Evolutionary conservation across 2,888 invertebrate species (phyloP), one percentile per base, ranked within the genome.

Genomic region (Cephus pygmeus): DNA sequence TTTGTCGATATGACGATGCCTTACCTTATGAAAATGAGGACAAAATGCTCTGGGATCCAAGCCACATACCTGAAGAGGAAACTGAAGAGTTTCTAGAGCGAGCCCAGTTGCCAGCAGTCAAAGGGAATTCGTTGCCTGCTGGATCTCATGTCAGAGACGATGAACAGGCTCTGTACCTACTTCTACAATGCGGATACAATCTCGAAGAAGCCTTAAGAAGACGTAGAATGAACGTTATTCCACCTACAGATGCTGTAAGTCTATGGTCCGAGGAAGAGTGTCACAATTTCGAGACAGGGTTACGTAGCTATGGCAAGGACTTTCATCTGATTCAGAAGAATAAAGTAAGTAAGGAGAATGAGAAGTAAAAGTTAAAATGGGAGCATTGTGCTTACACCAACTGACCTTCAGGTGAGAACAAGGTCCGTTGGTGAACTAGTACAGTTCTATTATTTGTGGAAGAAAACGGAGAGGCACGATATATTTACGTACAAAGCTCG

Each of bases 201-300:
- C 94, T 96, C n/a, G 98, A 98, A 79, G 98, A 98, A 92, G 98
- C 98, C 0, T 91, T 98, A 77, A 92, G 98, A 79, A 93, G 98
- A 76, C 94, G 96, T 79, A 93, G 96, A 75, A 94, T 97, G 89
- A 95, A 96, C 83, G 94, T 95, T 11, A 93, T 96, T 77, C 93
- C 94, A 23, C 94, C 94, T 31, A 93, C 95, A 1, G 96, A 96
- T 86, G 95, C 95, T 0, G 95, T 96, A 93, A 97, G 96, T 87
- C 93, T 97, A 3, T 99, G 99, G 98, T 98, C 98, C 1, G 98
- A 99, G 91, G 98, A 98, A 88, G 99, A 99, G 90, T 98, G 98
- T 92, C 94, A 97, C 78, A 97, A 98, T 91, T 99, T 99, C 92
- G 99, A 99, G 93, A 96, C 96, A 88, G 99, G 99, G 69, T 94